A percentile compares a stretch with the other conserved stretches of the same genome.
Evolutionary conservation across 2,888 invertebrate genomes (phyloP).

Genomic region (Epirrhoe tristata): DNA sequence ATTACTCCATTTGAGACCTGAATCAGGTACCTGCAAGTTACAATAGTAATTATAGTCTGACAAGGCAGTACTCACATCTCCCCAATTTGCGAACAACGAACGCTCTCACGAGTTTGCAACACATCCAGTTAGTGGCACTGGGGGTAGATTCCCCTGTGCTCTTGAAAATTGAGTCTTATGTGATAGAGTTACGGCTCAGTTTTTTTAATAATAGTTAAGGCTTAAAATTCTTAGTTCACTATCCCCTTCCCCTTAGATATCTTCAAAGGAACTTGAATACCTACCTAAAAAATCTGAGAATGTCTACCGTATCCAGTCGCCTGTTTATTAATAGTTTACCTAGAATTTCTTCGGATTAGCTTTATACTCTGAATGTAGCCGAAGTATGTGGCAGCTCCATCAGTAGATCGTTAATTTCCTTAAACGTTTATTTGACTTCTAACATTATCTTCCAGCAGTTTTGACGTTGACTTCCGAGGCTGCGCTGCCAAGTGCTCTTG

Average conservation of each 20-base stretch:
- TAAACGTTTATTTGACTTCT: constrained; percentile 11
- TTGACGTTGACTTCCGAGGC: constrained; percentile 48
- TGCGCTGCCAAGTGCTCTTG: constrained; percentile 59
- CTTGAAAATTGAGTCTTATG: neutral
- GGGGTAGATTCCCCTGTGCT: neutral
- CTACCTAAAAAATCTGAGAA: too few relatives aligned
- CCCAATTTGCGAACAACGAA: constrained; percentile 36
- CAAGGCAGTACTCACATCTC: constrained; percentile 19
- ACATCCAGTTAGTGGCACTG: neutral
- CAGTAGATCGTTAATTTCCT: neutral
- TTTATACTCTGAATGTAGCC: neutral
- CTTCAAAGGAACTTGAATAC: too few relatives aligned
- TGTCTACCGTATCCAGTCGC: neutral
- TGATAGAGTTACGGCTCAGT: neutral
- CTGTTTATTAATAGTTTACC: neutral
- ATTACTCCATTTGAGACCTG: neutral
- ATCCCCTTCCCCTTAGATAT: too few relatives aligned
- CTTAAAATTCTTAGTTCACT: too few relatives aligned
- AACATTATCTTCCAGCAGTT: constrained; percentile 46
- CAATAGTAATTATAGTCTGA: constrained; percentile 12
- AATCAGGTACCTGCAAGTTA: constrained; percentile 12
- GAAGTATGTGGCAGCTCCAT: neutral
- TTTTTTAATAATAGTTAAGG: too few relatives aligned
- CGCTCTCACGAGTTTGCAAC: constrained; percentile 12
- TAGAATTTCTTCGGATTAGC: neutral